Conservation (phyloP, 1,140 invertebrate species). For the Ceratoteleas bidentatus region DNA sequence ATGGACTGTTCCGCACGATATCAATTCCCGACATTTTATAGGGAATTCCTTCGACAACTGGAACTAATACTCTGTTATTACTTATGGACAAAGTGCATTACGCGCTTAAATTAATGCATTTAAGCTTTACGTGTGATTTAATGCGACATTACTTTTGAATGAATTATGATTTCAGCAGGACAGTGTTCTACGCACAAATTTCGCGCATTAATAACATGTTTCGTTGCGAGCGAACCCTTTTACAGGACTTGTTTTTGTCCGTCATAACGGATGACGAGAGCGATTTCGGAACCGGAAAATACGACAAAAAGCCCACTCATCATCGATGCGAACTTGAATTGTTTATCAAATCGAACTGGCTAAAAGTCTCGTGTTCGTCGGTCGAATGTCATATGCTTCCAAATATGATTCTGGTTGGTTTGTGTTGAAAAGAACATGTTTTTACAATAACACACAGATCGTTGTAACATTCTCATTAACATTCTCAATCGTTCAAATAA, state of each 20-base stretch:
- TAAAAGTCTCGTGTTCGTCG: neutral
- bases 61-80: conserved; percentile 14
- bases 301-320: neutral
- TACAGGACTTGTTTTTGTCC: conserved; percentile 10
- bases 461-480: no score
- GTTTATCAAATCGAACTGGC: neutral
- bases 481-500: no score
- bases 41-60: conserved; percentile 7
- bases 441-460: no score
- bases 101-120: conserved; percentile 13
- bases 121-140: conserved; percentile 29
- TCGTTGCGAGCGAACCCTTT: conserved; percentile 6
- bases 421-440: no score
- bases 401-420: no score
- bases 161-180: conserved; percentile 18
- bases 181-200: conserved; percentile 15
- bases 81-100: conserved; percentile 22
- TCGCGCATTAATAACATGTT: conserved; percentile 27
- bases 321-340: neutral
- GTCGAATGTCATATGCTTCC: no score
- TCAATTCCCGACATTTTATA: conserved; percentile 1
- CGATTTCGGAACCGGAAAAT: neutral
- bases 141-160: conserved; percentile 17
- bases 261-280: conserved; percentile 3
- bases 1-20: neutral